Evolutionary conservation across 2,888 invertebrate genomes (phyloP).

Genomic region (Macroteleia sp.): DNA sequence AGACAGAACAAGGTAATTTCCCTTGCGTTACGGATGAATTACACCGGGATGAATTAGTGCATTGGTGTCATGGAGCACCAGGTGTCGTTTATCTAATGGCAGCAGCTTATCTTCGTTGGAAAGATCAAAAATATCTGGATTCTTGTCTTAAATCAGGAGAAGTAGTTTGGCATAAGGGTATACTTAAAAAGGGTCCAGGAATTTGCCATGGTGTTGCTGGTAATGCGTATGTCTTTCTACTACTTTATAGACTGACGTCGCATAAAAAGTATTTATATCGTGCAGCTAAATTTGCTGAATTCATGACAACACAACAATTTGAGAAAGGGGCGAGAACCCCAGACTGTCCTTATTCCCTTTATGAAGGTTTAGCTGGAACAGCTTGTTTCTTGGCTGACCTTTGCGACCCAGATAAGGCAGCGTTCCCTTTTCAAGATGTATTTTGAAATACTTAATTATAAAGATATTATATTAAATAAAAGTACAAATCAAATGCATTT

Average conservation of each 20-base stretch:
- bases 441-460: too few species aligned
- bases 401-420: constrained; percentile 88
- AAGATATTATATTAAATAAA: too few species aligned
- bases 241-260: constrained; percentile 90
- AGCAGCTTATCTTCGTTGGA: constrained; percentile 90
- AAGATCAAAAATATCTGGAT: constrained; percentile 89
- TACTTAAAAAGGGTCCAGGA: constrained; percentile 94
- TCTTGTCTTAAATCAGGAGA: constrained; percentile 89
- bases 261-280: constrained; percentile 89
- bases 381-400: constrained; percentile 93
- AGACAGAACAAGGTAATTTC: constrained; percentile 90
- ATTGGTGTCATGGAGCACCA: constrained; percentile 96
- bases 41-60: constrained; percentile 89
- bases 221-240: constrained; percentile 91
- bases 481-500: too few species aligned
- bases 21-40: constrained; percentile 90
- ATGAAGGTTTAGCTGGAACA: constrained; percentile 94
- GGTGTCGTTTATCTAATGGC: constrained; percentile 93
- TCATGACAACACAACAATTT: constrained; percentile 88
- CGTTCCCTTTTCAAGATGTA: constrained; percentile 93
- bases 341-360: constrained; percentile 92
- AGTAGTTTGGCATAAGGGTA: constrained; percentile 92
- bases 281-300: constrained; percentile 90
- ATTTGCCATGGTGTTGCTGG: constrained; percentile 95
- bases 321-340: constrained; percentile 89